Evolutionary conservation across 2,113 vertebrate genomes (phyloP), one percentile per base, ranked within the genome.

Genomic region (Astur gentilis): DNA sequence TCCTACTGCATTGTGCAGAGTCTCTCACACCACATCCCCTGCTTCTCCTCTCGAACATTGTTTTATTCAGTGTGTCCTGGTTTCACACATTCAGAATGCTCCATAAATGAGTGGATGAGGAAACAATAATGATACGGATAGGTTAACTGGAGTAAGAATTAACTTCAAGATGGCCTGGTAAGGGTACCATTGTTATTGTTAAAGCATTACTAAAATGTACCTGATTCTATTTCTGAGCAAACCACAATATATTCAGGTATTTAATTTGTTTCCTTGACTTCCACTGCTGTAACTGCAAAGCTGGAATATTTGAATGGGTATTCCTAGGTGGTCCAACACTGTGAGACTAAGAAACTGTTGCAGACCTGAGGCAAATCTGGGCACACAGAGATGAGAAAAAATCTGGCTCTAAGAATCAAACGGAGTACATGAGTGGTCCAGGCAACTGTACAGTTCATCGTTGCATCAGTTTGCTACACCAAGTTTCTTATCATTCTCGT

Each of bases 71-170:
- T 2, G 0, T 36, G 36, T 36, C 36, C 36, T 36, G 36, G 36
- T 36, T 36, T 90, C 4, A 0, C 34, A 22, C 23, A 15, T 25
- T 57, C 76, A 70, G 34, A 64, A 70, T 27, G 36, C 21, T 52
- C 34, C 34, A 40, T 36, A 58, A 82, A 71, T 22, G n/a, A 61
- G 11, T 20, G 26, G 22, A 58, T 45, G 21, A 82, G 40, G 32
- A 66, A 66, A 78, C 0, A 0, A 20, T 26, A 67, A 49, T 12
- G 6, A 38, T 3, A 76, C 1, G 1, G 18, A 17, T 40, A 54
- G 18, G 19, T 50, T 49, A 89, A 58, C 14, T 40, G 72, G 13
- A 69, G 25, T 31, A 73, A 92, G 27, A 81, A 50, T 69, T 69
- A 16, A 1, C 36, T 82, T 91, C 32, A 55, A 67, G 47, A 31